phyloP scores from a whole-genome alignment of 2,888 invertebrate genomes.

The Meghimatium bilineatum region DNA sequence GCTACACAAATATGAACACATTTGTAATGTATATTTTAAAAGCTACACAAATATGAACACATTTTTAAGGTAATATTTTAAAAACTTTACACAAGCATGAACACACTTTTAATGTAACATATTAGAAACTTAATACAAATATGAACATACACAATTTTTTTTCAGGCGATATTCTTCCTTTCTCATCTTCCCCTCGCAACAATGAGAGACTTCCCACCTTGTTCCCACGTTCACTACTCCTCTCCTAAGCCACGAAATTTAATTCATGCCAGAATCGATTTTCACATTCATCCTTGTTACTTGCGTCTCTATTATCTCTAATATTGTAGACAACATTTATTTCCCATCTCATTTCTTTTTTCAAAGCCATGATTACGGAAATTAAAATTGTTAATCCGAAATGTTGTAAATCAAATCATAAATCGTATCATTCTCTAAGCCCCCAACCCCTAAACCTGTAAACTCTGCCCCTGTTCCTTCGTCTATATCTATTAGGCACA shows the following conservation, averaged over 20 bases:
- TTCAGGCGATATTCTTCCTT: not conserved
- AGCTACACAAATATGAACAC: no score
- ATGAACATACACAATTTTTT: not conserved
- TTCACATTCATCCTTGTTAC: not conserved
- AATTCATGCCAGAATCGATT: not conserved
- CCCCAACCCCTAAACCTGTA: not conserved
- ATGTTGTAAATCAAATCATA: not conserved
- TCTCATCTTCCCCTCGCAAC: not conserved
- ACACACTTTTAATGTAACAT: no score
- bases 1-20: no score
- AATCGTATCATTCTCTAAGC: not conserved
- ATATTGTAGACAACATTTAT: not conserved
- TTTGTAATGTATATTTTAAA: no score
- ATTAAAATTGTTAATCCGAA: not conserved
- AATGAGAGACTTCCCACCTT: not conserved
- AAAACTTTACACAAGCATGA: not conserved
- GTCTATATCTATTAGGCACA: not conserved
- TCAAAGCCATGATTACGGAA: not conserved
- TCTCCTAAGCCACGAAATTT: not conserved
- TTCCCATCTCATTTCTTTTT: not conserved
- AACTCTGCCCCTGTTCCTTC: not conserved
- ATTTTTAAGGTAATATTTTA: no score
- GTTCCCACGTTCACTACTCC: not conserved
- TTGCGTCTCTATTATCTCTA: not conserved
- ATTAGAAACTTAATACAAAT: not conserved